phyloP scores from a whole-genome alignment of 1,140 invertebrate species.

The Gonatopus flavifemur region DNA sequence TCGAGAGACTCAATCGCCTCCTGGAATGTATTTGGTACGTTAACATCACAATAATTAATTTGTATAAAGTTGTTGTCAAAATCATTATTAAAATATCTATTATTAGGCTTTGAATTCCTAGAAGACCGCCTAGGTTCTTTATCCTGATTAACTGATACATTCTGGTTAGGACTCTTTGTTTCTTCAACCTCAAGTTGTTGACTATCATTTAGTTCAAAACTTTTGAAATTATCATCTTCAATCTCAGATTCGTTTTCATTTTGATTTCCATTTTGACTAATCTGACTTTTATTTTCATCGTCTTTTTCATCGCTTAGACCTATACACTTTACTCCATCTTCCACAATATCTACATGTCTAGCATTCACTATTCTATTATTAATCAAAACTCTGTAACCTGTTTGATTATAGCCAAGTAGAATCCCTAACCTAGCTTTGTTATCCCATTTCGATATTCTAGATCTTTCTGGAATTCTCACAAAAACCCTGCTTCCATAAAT shows the following conservation, averaged over 20 bases:
- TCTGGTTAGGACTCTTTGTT: neutral
- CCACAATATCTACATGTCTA: constrained; percentile 16
- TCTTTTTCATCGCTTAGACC: constrained; percentile 3
- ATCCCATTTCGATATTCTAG: neutral
- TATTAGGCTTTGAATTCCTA: constrained; percentile 18
- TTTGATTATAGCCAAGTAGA: neutral
- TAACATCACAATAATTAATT: constrained; percentile 40
- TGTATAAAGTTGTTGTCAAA: constrained; percentile 36
- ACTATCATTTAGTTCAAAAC: neutral
- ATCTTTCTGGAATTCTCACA: neutral
- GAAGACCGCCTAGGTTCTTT: constrained; percentile 1
- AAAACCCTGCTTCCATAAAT: neutral
- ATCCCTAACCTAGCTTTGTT: neutral
- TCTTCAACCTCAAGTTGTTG: too few species aligned
- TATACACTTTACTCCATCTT: constrained; percentile 9
- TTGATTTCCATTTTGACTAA: constrained; percentile 11
- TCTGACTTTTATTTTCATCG: constrained; percentile 16
- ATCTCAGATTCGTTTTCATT: neutral
- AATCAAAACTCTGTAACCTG: neutral
- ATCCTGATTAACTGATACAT: neutral
- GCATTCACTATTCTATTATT: constrained; percentile 1
- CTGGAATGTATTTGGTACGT: constrained; percentile 39
- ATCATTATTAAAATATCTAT: constrained; percentile 25
- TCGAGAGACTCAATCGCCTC: constrained; percentile 38
- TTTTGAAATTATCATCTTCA: neutral